Evolutionary conservation across 2,888 invertebrate genomes (phyloP).

Genomic region (Capitulum mitella): DNA sequence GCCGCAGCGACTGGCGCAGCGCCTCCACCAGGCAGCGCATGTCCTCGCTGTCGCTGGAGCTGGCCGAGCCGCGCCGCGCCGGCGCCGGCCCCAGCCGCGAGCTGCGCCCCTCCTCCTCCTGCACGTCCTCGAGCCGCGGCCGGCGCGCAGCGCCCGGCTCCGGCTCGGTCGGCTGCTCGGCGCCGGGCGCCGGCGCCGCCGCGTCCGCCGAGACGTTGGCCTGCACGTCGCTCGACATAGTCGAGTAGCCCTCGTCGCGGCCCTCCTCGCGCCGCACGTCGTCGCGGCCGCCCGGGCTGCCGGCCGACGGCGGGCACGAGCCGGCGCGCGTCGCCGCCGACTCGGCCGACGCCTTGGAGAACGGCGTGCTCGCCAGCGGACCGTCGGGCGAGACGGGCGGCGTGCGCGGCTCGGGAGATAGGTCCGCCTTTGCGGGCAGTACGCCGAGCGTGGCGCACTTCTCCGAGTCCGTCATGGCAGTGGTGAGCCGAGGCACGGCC

Average conservation of each 20-base stretch:
- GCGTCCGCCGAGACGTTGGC: constrained; percentile 51
- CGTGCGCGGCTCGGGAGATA: not conserved
- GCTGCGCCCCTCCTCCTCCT: not conserved
- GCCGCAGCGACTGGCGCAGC: constrained; percentile 7
- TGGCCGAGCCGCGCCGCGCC: constrained; percentile 26
- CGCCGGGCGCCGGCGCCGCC: not conserved
- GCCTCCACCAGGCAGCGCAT: not conserved
- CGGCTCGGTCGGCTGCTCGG: not conserved
- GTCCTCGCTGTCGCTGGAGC: constrained; percentile 28
- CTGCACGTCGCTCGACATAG: constrained; percentile 75
- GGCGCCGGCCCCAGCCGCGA: constrained; percentile 24
- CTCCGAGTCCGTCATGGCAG: not conserved
- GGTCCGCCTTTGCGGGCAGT: not conserved
- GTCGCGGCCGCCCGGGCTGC: not conserved
- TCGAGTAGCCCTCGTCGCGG: constrained; percentile 68
- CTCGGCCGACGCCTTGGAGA: not conserved
- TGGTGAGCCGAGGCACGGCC: not conserved
- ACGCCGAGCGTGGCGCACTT: not conserved
- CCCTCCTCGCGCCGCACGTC: not conserved
- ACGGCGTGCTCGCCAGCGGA: not conserved
- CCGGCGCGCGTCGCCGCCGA: not conserved
- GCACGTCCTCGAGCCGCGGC: constrained; percentile 17
- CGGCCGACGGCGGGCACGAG: not conserved
- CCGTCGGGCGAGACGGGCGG: too few relatives aligned
- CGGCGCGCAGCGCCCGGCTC: not conserved